Evolutionary conservation across 1,140 invertebrate species (phyloP).

Genomic region (Drosophila erecta): DNA sequence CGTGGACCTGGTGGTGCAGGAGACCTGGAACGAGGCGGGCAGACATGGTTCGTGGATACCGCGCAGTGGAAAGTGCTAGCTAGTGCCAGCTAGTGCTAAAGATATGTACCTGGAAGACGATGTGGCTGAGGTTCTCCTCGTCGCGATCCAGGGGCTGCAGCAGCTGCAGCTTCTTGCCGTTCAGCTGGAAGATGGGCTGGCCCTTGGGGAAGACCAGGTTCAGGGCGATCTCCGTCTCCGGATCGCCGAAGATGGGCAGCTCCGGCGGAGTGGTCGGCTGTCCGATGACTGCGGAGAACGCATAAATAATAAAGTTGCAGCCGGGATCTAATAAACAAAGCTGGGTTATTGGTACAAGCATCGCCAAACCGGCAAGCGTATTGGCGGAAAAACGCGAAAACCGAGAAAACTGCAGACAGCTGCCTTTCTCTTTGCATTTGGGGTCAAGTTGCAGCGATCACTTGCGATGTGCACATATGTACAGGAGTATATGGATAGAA

Average conservation of each 20-base stretch:
- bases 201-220: slow-evolving; percentile 91
- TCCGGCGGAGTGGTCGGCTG: slow-evolving; percentile 92
- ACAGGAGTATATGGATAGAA: background rate
- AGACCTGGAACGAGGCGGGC: slow-evolving; percentile 87
- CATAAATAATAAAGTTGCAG: slow-evolving; percentile 27
- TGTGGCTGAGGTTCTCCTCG: slow-evolving; percentile 93
- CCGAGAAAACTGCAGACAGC: slow-evolving; percentile 25
- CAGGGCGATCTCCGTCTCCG: slow-evolving; percentile 91
- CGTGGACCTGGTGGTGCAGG: slow-evolving; percentile 90
- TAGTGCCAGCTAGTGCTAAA: no score
- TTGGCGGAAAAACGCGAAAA: slow-evolving; percentile 10
- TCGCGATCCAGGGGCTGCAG: slow-evolving; percentile 93
- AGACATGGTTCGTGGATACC: slow-evolving; percentile 9
- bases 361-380: slow-evolving; percentile 7
- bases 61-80: background rate
- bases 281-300: slow-evolving; percentile 88
- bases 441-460: slow-evolving; percentile 41
- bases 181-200: slow-evolving; percentile 90
- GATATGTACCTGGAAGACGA: slow-evolving; percentile 91
- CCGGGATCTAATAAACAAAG: slow-evolving; percentile 23
- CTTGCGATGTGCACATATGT: slow-evolving; percentile 17
- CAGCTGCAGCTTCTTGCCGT: slow-evolving; percentile 92
- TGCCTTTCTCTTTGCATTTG: slow-evolving; percentile 66
- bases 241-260: slow-evolving; percentile 93
- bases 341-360: slow-evolving; percentile 32